These are phyloP conservation scores for Apocrypta bakeri DNA, from an alignment of 1,140 invertebrate genomes.

Conservation along the genomic window DNA sequence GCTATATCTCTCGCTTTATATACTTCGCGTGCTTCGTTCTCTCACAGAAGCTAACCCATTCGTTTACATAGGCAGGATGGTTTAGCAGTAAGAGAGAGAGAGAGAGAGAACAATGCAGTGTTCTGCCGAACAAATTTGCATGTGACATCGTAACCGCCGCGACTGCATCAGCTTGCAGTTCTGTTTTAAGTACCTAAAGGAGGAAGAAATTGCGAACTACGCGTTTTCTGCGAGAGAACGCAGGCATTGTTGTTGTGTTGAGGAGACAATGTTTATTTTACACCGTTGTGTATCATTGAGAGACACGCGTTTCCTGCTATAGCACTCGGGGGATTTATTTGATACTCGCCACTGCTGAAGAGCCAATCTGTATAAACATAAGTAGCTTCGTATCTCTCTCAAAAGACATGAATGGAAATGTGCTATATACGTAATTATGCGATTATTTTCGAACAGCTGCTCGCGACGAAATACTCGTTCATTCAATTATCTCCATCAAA, in stretches of 20 bases:
- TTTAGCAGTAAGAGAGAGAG: constrained; percentile 19
- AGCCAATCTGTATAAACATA: constrained; percentile 6
- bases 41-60: neutral
- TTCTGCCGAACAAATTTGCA: constrained; percentile 44
- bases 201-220: constrained; percentile 7
- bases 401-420: neutral
- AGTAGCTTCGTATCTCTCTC: neutral
- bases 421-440: too few species aligned
- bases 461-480: neutral
- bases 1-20: constrained; percentile 48
- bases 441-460: neutral
- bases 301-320: constrained; percentile 33
- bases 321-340: neutral
- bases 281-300: neutral
- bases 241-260: constrained; percentile 20
- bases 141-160: constrained; percentile 44
- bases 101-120: constrained; percentile 56
- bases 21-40: constrained; percentile 40
- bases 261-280: constrained; percentile 38
- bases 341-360: neutral
- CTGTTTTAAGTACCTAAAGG: neutral
- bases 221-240: neutral
- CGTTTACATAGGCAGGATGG: neutral
- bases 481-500: constrained; percentile 4
- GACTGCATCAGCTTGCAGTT: constrained; percentile 27